Conservation (phyloP, 2,888 invertebrate genomes). For the Aphidoletes aphidimyza region DNA sequence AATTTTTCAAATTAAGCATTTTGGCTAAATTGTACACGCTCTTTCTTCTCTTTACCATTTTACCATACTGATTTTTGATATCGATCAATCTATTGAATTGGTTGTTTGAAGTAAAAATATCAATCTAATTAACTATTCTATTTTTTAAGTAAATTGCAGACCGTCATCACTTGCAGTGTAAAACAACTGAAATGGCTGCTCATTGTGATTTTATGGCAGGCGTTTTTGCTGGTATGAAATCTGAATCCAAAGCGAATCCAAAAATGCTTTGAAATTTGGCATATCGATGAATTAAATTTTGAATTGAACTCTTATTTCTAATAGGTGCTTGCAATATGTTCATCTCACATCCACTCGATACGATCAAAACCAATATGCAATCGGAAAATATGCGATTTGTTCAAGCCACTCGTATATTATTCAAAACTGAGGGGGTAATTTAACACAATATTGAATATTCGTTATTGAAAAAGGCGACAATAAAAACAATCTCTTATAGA, state of each 20-base stretch:
- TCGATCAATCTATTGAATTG: too few relatives aligned
- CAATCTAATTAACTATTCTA: too few relatives aligned
- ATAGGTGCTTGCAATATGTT: constrained; percentile 55
- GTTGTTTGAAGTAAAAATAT: too few relatives aligned
- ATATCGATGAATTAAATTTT: background rate
- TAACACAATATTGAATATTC: background rate
- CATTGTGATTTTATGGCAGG: constrained; percentile 52
- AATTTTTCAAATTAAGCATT: too few relatives aligned
- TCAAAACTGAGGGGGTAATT: constrained; percentile 53
- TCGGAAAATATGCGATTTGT: constrained; percentile 22
- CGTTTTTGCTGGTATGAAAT: constrained; percentile 23
- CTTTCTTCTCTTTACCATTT: too few relatives aligned
- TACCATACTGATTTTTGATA: too few relatives aligned
- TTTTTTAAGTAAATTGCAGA: background rate
- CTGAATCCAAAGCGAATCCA: background rate
- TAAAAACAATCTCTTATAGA: background rate
- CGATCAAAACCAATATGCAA: constrained; percentile 55
- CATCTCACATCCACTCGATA: constrained; percentile 54
- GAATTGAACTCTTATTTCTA: background rate
- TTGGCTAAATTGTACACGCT: too few relatives aligned
- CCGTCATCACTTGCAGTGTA: too few relatives aligned
- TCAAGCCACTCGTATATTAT: background rate
- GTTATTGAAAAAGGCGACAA: background rate
- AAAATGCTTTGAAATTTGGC: background rate
- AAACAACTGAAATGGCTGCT: background rate